phyloP scores from a whole-genome alignment of 2,797 vertebrate genomes.

The Zalophus californianus region DNA sequence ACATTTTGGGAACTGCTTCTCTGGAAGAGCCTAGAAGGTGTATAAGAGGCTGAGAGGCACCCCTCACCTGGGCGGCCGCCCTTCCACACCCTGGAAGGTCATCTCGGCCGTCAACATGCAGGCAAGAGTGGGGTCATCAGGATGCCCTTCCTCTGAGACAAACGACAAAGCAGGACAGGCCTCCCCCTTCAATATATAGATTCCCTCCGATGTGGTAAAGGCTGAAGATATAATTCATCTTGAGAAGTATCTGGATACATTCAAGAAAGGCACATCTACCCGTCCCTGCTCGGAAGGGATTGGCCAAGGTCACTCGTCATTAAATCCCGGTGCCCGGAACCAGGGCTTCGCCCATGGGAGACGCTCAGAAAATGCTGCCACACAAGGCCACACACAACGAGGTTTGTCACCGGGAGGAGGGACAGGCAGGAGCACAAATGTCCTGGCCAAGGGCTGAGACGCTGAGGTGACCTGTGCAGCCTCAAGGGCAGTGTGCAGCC shows the following conservation, averaged over 20 bases:
- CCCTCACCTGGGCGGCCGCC: rapidly evolving
- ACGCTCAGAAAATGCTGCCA: rapidly evolving
- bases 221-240: neutral
- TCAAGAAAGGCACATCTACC: neutral
- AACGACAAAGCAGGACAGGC: neutral
- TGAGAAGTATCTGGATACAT: neutral
- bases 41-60: rapidly evolving
- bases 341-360: neutral
- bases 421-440: neutral
- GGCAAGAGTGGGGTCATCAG: neutral
- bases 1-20: neutral
- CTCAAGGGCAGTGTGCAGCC: too few species aligned
- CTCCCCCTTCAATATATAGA: neutral
- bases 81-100: neutral
- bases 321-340: neutral
- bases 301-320: neutral
- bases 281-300: neutral
- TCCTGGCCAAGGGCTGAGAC: neutral
- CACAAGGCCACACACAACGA: too few species aligned
- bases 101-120: rapidly evolving
- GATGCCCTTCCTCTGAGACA: neutral
- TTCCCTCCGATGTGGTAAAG: neutral
- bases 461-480: neutral
- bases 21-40: neutral
- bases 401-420: neutral